phyloP scores from a whole-genome alignment of 30 jellyfish, hydroid and myxozoan species.

The Pelagia noctiluca region DNA sequence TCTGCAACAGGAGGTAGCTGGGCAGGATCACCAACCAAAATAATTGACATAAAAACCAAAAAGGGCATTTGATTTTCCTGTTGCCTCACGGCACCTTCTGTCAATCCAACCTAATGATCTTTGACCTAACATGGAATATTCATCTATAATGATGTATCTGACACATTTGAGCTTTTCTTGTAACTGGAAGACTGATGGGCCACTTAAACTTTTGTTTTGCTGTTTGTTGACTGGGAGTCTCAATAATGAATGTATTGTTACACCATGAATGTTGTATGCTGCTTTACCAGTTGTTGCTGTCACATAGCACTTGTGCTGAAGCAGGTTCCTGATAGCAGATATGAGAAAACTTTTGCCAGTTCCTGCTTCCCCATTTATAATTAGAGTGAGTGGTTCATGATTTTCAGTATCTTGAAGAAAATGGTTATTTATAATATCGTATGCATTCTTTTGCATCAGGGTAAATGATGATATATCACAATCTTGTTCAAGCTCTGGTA shows the following conservation, averaged over 20 bases:
- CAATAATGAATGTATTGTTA: slow-evolving; percentile 35
- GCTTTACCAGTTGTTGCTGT: slow-evolving; percentile 55
- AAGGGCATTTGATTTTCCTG: not conserved
- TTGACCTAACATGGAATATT: slow-evolving; percentile 24
- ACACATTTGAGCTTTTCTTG: slow-evolving; percentile 15
- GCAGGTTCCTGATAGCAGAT: slow-evolving; percentile 18
- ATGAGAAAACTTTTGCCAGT: slow-evolving; percentile 25
- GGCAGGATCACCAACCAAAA: slow-evolving; percentile 26
- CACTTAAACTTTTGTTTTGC: slow-evolving; percentile 6
- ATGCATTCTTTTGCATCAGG: not conserved
- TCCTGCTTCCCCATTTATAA: slow-evolving; percentile 12
- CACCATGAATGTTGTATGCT: slow-evolving; percentile 30
- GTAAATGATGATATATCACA: not conserved
- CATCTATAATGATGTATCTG: slow-evolving; percentile 24
- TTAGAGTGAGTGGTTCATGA: not conserved
- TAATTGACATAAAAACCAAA: slow-evolving; percentile 25
- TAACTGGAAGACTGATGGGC: slow-evolving; percentile 17
- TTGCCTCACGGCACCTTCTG: slow-evolving; percentile 36
- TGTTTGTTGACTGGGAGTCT: slow-evolving; percentile 36
- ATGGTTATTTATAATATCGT: not conserved
- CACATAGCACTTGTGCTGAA: slow-evolving; percentile 23
- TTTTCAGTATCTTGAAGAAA: not conserved
- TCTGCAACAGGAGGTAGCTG: slow-evolving; percentile 39
- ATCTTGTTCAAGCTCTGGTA: not conserved
- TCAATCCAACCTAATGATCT: slow-evolving; percentile 27